Evolutionary conservation across 2,888 invertebrate species (phyloP).

Genomic region (Nemotelus nigrinus): DNA sequence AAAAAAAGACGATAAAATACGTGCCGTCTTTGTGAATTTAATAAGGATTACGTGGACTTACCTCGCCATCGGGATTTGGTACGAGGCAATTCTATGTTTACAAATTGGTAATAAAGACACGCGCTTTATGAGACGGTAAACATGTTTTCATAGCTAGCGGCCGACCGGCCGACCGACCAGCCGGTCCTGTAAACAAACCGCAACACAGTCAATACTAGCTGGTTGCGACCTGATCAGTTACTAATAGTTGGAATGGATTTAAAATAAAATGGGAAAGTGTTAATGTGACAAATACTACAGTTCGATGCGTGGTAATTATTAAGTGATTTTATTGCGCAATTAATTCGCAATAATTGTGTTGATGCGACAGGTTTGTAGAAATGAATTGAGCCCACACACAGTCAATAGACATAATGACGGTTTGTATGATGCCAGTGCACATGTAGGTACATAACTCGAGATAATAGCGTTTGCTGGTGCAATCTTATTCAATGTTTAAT

Average conservation of each 20-base stretch:
- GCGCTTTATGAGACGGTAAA: constrained; percentile 46
- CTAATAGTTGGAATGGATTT: neutral
- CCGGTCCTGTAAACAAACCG: neutral
- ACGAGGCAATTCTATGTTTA: constrained; percentile 47
- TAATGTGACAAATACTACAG: constrained; percentile 47
- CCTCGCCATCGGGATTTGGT: constrained; percentile 20
- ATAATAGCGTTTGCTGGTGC: too few relatives aligned
- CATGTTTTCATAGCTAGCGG: constrained; percentile 37
- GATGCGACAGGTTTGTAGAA: neutral
- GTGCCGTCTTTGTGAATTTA: constrained; percentile 19
- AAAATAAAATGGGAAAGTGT: constrained; percentile 45
- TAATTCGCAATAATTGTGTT: constrained; percentile 18
- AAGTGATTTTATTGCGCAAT: constrained; percentile 46
- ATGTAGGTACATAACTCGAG: neutral
- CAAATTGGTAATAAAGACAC: constrained; percentile 51
- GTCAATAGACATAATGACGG: constrained; percentile 6
- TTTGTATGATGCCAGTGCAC: neutral
- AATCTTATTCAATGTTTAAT: too few relatives aligned
- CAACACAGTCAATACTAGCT: neutral
- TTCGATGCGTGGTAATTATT: constrained; percentile 45
- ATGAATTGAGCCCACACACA: constrained; percentile 30
- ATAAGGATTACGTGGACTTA: constrained; percentile 30
- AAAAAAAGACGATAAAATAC: constrained; percentile 34
- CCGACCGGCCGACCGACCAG: neutral
- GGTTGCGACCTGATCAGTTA: neutral